phyloP scores from a whole-genome alignment of 2,113 vertebrate genomes.

The Leucosticte australis region DNA sequence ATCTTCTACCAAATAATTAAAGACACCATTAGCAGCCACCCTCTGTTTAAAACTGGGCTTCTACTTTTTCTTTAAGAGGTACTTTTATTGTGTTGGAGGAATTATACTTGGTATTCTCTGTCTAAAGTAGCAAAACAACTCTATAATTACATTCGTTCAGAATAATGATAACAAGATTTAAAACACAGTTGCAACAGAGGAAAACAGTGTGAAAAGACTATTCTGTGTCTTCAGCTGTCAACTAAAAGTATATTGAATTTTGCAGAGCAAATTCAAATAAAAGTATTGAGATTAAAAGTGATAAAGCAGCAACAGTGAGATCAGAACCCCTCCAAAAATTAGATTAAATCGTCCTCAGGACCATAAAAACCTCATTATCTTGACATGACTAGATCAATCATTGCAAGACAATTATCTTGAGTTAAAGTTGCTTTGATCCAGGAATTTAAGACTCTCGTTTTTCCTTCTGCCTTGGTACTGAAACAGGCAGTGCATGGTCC shows the following conservation, averaged over 20 bases:
- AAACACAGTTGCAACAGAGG: conserved; percentile 37
- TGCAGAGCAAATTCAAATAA: conserved; percentile 71
- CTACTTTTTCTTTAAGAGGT: conserved; percentile 39
- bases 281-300: conserved; percentile 74
- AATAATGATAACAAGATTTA: conserved; percentile 70
- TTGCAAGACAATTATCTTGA: conserved; percentile 70
- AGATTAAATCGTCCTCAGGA: conserved; percentile 65
- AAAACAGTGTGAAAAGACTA: conserved; percentile 42
- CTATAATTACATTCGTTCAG: conserved; percentile 59
- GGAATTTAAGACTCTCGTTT: background rate
- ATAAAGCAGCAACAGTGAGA: conserved; percentile 63
- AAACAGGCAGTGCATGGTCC: background rate
- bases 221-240: conserved; percentile 56
- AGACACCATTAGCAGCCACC: background rate
- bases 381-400: conserved; percentile 72
- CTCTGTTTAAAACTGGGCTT: conserved; percentile 17
- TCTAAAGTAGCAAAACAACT: conserved; percentile 57
- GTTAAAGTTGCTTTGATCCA: conserved; percentile 55
- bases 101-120: conserved; percentile 43
- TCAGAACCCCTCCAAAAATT: conserved; percentile 69
- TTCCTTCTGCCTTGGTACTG: background rate
- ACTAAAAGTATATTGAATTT: conserved; percentile 65
- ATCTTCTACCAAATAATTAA: conserved; percentile 24
- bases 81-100: conserved; percentile 31
- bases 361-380: conserved; percentile 72